Evolutionary conservation across 2,113 vertebrate genomes (phyloP).

Genomic region (Psilopsiagon aymara): DNA sequence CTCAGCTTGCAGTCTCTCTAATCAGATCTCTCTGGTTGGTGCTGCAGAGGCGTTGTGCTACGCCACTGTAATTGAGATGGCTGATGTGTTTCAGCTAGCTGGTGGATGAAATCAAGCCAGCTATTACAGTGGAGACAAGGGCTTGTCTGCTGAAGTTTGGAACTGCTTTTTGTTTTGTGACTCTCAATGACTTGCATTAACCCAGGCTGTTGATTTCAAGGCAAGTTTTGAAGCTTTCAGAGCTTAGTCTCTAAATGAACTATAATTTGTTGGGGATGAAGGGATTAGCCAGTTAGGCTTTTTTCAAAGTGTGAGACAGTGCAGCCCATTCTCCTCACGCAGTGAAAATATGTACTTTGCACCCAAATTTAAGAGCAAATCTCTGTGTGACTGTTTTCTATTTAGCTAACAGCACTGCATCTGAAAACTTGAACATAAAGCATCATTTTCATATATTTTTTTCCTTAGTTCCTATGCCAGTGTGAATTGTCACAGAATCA

Average conservation of each 20-base stretch:
- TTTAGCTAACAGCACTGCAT: neutral
- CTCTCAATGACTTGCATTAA: neutral
- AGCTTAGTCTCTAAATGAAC: neutral
- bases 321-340: neutral
- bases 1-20: neutral
- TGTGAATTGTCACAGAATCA: neutral
- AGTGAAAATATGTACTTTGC: neutral
- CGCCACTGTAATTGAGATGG: neutral
- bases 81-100: neutral
- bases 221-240: neutral
- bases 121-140: neutral
- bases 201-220: neutral
- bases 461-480: neutral
- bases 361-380: neutral
- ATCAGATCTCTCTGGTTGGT: neutral
- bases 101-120: neutral
- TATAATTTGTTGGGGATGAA: neutral
- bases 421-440: neutral
- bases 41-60: neutral
- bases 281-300: neutral
- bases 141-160: neutral
- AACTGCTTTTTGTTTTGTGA: neutral
- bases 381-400: neutral
- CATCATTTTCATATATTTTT: rapidly evolving
- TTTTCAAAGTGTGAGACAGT: neutral